Percentiles rank a stretch among this genome's conserved stretches.
Conservation (phyloP, 1,140 invertebrate species). For the Platorchestia sp. region DNA sequence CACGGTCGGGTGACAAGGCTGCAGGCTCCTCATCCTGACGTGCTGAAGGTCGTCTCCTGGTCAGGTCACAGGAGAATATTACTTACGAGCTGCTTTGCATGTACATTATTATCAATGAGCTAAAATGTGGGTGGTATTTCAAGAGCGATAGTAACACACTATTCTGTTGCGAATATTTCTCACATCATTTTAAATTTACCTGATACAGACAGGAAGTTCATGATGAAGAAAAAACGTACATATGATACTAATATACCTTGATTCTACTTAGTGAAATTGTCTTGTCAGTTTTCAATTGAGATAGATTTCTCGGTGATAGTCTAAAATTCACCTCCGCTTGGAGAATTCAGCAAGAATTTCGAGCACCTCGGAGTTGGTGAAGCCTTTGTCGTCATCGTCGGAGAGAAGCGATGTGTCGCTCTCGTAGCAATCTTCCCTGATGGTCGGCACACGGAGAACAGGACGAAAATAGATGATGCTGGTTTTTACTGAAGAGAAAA, state of each 20-base stretch:
- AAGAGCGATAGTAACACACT: background rate
- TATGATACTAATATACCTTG: background rate
- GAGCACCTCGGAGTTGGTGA: constrained; percentile 1
- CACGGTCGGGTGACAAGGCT: background rate
- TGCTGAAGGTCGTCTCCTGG: background rate
- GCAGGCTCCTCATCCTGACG: background rate
- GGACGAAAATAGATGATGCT: background rate
- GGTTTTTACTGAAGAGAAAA: background rate
- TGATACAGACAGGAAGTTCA: background rate
- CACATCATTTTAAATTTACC: background rate
- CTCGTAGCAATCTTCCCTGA: background rate
- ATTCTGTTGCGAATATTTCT: background rate
- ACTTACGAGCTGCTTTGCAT: background rate
- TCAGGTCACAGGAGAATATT: background rate
- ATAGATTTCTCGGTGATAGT: background rate
- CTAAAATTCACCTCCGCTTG: background rate
- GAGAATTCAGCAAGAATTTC: constrained; percentile 11
- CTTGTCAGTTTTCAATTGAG: background rate
- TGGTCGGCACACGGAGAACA: background rate
- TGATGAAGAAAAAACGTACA: too few species aligned
- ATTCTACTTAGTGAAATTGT: background rate
- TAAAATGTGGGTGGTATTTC: background rate
- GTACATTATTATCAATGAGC: background rate
- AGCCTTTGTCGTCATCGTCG: background rate
- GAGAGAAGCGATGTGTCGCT: background rate